phyloP scores from a whole-genome alignment of 1,140 invertebrate species.

The Drosophila rhopaloa region DNA sequence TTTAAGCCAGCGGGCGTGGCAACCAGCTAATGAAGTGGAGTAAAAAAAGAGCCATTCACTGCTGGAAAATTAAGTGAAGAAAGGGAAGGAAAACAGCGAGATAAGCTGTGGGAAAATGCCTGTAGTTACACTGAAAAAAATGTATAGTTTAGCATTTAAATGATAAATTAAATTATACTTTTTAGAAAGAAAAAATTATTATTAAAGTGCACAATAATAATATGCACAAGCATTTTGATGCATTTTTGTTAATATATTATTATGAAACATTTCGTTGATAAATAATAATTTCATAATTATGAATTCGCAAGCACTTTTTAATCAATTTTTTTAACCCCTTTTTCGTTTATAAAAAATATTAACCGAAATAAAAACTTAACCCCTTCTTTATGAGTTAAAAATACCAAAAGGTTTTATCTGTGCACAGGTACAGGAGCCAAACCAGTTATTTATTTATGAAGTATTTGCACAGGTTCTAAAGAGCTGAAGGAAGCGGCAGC shows the following conservation, averaged over 20 bases:
- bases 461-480: conserved; percentile 41
- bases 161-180: background rate
- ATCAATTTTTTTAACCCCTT: background rate
- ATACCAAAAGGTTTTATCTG: background rate
- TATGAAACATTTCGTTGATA: too few species aligned
- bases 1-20: conserved; percentile 20
- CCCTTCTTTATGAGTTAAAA: background rate
- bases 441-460: conserved; percentile 49
- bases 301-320: too few species aligned
- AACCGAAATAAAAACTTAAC: background rate
- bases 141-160: too few species aligned
- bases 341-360: background rate
- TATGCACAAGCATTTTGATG: too few species aligned
- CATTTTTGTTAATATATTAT: too few species aligned
- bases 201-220: too few species aligned
- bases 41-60: conserved; percentile 18
- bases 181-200: too few species aligned
- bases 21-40: conserved; percentile 45
- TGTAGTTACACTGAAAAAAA: background rate
- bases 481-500: conserved; percentile 1
- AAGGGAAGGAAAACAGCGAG: background rate
- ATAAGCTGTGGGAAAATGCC: conserved; percentile 1
- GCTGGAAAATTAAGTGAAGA: conserved; percentile 14
- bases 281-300: too few species aligned
- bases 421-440: background rate